Evolutionary conservation across 2,797 vertebrate species (phyloP).

Genomic region (Hyperoplus immaculatus): DNA sequence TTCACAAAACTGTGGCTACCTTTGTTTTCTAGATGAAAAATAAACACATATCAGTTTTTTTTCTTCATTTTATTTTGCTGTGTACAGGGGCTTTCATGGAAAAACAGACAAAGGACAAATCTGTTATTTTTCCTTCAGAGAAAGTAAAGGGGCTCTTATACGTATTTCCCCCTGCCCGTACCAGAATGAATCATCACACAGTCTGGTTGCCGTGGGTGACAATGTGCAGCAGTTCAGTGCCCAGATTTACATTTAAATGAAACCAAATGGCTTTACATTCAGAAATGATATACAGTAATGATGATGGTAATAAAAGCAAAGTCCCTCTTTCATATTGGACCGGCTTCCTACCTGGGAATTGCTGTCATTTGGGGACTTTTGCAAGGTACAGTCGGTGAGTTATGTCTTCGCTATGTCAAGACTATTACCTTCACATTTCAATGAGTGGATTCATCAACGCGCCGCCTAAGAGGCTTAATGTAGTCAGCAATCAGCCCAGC

Average conservation of each 20-base stretch:
- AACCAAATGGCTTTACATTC: conserved; percentile 85
- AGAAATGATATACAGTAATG: conserved; percentile 84
- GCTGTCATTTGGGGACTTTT: conserved; percentile 68
- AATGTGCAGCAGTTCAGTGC: conserved; percentile 72
- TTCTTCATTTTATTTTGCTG: conserved; percentile 41
- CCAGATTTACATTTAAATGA: conserved; percentile 90
- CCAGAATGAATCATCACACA: conserved; percentile 82
- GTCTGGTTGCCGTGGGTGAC: conserved; percentile 70
- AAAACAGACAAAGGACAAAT: conserved; percentile 77
- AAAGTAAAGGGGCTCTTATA: conserved; percentile 71
- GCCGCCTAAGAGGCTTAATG: conserved; percentile 64
- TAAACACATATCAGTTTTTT: conserved; percentile 41
- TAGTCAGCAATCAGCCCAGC: conserved; percentile 59
- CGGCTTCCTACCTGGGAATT: conserved; percentile 57
- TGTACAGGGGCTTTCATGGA: conserved; percentile 48
- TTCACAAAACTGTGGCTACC: conserved; percentile 25
- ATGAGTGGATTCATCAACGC: conserved; percentile 67
- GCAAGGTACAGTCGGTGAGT: conserved; percentile 72
- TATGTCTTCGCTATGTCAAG: conserved; percentile 73
- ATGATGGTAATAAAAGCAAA: conserved; percentile 83
- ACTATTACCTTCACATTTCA: conserved; percentile 78
- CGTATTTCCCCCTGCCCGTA: conserved; percentile 56
- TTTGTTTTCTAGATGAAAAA: conserved; percentile 25
- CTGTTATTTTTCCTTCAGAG: conserved; percentile 75
- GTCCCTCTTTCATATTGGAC: conserved; percentile 70